Evolutionary conservation across 2,113 vertebrate species (phyloP).

Genomic region (Lophius piscatorius): DNA sequence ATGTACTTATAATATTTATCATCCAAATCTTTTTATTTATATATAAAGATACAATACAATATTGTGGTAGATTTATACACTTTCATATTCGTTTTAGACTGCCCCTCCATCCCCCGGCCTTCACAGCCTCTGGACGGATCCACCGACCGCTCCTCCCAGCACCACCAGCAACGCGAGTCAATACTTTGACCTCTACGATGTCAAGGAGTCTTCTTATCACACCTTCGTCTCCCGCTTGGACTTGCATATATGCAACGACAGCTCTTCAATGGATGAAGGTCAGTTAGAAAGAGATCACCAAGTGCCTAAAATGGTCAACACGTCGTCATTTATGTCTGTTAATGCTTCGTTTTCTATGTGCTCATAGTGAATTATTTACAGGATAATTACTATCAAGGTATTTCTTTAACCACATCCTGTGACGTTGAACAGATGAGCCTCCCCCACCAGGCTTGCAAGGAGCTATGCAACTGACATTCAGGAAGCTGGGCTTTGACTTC

Average conservation of each 20-base stretch:
- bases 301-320: not conserved
- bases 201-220: slow-evolving; percentile 97
- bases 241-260: slow-evolving; percentile 96
- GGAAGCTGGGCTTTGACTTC: slow-evolving; percentile 93
- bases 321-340: not conserved
- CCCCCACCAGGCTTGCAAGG: slow-evolving; percentile 87
- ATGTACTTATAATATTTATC: too few species aligned
- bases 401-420: slow-evolving; percentile 21
- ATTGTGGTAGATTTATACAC: too few species aligned
- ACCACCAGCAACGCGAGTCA: slow-evolving; percentile 87
- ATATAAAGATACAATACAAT: too few species aligned
- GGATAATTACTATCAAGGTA: too few species aligned
- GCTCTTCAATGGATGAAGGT: slow-evolving; percentile 87
- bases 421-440: slow-evolving; percentile 74
- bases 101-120: slow-evolving; percentile 86
- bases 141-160: slow-evolving; percentile 73
- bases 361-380: too few species aligned
- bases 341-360: too few species aligned
- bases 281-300: not conserved
- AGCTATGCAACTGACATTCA: slow-evolving; percentile 96
- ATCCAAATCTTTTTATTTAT: too few species aligned
- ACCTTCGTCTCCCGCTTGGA: slow-evolving; percentile 96
- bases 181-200: slow-evolving; percentile 92
- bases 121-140: slow-evolving; percentile 87
- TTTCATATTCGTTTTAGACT: slow-evolving; percentile 74